Conservation (phyloP, 2,113 vertebrate species). For the Eubucco bourcierii region DNA sequence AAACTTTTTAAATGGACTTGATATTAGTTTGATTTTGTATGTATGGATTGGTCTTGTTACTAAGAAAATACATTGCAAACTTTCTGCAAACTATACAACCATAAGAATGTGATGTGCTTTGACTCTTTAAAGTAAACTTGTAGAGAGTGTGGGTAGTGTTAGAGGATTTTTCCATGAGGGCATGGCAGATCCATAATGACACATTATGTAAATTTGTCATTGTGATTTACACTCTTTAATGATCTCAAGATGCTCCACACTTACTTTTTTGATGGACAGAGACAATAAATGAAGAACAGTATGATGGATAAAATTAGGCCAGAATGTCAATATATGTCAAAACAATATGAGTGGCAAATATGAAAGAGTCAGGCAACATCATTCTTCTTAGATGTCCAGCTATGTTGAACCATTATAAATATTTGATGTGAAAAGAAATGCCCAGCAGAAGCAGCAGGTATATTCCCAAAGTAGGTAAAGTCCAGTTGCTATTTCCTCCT, state of each 20-base stretch:
- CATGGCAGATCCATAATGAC: not conserved
- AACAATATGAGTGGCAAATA: not conserved
- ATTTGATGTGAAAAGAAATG: conserved; percentile 10
- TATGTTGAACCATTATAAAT: not conserved
- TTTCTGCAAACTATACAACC: not conserved
- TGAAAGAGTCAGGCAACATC: conserved; percentile 23
- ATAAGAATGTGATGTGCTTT: not conserved
- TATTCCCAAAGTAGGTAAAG: conserved; percentile 6
- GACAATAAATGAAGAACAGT: not conserved
- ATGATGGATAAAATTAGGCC: conserved; percentile 36
- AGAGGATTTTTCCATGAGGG: not conserved
- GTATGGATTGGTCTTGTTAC: not conserved
- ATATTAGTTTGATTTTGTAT: not conserved
- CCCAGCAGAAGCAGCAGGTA: not conserved
- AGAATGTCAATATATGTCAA: conserved; percentile 50
- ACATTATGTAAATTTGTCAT: conserved; percentile 31
- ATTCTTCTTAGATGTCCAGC: conserved; percentile 1
- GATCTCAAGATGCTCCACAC: conserved; percentile 30
- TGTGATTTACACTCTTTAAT: conserved; percentile 43
- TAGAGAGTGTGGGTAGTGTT: not conserved
- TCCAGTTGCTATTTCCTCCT: not conserved
- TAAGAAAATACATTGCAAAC: not conserved
- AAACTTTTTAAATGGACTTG: not conserved
- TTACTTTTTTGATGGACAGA: conserved; percentile 14
- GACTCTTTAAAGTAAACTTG: not conserved